Conservation (phyloP, 2,113 vertebrate species). For the Eublepharis macularius region DNA sequence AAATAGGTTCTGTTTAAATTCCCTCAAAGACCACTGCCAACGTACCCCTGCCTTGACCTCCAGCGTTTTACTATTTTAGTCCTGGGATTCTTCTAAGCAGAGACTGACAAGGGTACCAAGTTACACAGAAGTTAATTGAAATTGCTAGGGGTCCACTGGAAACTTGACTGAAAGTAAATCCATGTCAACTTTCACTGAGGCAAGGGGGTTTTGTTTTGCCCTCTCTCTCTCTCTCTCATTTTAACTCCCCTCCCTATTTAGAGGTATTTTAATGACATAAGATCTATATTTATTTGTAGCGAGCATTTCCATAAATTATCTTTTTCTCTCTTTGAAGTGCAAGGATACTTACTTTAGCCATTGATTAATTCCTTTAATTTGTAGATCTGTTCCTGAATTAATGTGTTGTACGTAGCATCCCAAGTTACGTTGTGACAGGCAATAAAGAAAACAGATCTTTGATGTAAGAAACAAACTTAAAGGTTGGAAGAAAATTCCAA, state of each 20-base stretch:
- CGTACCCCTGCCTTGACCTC: constrained; percentile 61
- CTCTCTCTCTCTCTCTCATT: too few species aligned
- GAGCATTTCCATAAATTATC: background rate
- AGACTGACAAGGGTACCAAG: constrained; percentile 57
- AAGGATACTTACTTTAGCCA: background rate
- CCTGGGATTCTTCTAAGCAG: constrained; percentile 57
- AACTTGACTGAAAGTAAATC: constrained; percentile 55
- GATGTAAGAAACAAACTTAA: background rate
- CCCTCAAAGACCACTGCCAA: constrained; percentile 30
- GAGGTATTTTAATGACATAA: constrained; percentile 10
- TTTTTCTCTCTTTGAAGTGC: background rate
- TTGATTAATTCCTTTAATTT: constrained; percentile 16
- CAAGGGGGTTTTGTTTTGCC: constrained; percentile 38
- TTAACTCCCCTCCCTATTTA: constrained; percentile 31
- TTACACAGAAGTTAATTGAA: constrained; percentile 64
- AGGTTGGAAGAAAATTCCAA: constrained; percentile 18
- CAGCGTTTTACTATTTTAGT: constrained; percentile 63
- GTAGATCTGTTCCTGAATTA: background rate
- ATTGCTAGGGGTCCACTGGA: constrained; percentile 52
- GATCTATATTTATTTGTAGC: background rate
- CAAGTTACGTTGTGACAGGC: constrained; percentile 14
- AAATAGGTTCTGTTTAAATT: constrained; percentile 45
- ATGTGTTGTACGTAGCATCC: background rate
- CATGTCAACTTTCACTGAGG: constrained; percentile 44
- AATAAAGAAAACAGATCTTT: constrained; percentile 12